These are phyloP conservation scores for Mus caroli DNA, from an alignment of 2,797 vertebrate genomes.

Conservation along the genomic window DNA sequence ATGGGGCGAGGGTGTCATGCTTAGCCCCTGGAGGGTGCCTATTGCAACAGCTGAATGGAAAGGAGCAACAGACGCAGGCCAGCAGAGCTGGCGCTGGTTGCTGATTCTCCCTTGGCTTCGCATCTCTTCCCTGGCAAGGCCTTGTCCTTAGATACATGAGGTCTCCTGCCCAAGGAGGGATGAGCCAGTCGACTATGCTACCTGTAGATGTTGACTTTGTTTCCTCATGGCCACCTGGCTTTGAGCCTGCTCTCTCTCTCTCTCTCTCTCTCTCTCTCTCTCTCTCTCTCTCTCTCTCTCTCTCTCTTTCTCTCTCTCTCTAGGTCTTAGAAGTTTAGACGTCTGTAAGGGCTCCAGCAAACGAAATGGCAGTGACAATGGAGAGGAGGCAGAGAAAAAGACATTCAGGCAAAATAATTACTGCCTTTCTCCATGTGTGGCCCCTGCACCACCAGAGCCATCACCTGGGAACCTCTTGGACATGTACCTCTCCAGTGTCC, in stretches of 20 bases:
- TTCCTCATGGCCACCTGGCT: too few relatives aligned
- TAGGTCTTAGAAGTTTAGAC: not conserved
- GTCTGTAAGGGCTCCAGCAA: not conserved
- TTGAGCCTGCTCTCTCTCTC: not conserved
- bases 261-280: slow-evolving; percentile 8
- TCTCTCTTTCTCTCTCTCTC: not conserved
- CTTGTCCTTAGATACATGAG: not conserved
- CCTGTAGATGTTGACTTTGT: not conserved
- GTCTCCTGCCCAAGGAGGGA: not conserved
- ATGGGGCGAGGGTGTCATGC: not conserved
- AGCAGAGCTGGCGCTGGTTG: not conserved
- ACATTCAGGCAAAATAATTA: not conserved
- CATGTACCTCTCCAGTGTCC: not conserved
- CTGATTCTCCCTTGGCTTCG: fast-evolving
- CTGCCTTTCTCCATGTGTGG: not conserved
- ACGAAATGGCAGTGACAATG: not conserved
- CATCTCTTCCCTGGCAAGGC: not conserved
- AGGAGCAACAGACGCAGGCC: not conserved
- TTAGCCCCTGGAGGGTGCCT: not conserved
- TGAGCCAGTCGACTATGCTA: not conserved
- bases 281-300: not conserved
- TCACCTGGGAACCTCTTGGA: not conserved
- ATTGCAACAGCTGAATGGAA: not conserved
- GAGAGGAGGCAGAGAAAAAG: not conserved
- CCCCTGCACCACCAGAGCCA: not conserved